phyloP scores from a whole-genome alignment of 2,888 invertebrate species.

The Aspidapion aeneum region DNA sequence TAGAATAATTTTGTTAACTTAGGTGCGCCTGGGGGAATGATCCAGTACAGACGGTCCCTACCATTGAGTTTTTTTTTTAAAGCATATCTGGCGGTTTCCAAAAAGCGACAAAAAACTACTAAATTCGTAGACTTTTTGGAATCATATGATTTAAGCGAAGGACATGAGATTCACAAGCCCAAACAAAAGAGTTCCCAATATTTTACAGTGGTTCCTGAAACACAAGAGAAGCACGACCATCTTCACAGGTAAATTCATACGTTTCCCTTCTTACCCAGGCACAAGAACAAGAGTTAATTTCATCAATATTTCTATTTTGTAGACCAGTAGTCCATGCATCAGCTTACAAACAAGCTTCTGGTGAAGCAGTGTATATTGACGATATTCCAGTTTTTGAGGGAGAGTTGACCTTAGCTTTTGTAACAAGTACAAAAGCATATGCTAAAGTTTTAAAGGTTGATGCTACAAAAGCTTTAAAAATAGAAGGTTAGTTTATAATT shows the following conservation, averaged over 20 bases:
- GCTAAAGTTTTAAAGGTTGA: slow-evolving; percentile 77
- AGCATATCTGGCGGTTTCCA: slow-evolving; percentile 58
- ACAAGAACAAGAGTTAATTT: too few species aligned
- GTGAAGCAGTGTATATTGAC: slow-evolving; percentile 85
- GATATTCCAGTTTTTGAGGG: slow-evolving; percentile 74
- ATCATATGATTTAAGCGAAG: too few species aligned
- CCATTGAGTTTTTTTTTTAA: slow-evolving; percentile 71
- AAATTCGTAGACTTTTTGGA: slow-evolving; percentile 41
- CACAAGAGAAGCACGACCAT: slow-evolving; percentile 61
- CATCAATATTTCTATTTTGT: too few species aligned
- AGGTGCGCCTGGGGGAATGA: slow-evolving; percentile 67
- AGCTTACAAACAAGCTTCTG: slow-evolving; percentile 79
- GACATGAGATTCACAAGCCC: slow-evolving; percentile 57
- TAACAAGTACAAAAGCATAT: slow-evolving; percentile 75
- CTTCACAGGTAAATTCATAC: too few species aligned
- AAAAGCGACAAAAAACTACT: slow-evolving; percentile 39
- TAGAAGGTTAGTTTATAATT: too few species aligned
- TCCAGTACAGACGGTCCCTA: slow-evolving; percentile 59
- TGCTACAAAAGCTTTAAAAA: slow-evolving; percentile 63
- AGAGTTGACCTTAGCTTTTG: slow-evolving; percentile 77
- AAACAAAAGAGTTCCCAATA: slow-evolving; percentile 68
- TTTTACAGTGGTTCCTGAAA: slow-evolving; percentile 54
- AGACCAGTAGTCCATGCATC: slow-evolving; percentile 76
- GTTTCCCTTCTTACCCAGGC: too few species aligned
- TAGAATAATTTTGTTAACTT: too few species aligned